Conservation (phyloP, 2,113 vertebrate genomes). For the Tichodroma muraria region DNA sequence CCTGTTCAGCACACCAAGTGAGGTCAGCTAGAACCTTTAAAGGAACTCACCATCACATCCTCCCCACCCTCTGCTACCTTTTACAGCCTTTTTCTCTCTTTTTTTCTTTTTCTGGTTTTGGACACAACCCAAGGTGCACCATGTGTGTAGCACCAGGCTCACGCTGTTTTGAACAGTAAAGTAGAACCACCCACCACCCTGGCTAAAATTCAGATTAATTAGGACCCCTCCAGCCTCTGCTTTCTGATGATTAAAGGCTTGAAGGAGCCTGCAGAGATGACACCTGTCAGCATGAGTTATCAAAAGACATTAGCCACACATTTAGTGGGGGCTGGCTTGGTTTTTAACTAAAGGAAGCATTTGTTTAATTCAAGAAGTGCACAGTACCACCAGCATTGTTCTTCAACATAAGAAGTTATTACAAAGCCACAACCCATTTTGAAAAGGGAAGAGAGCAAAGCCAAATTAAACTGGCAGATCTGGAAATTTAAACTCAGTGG, state of each 20-base stretch:
- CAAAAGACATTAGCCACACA: not conserved
- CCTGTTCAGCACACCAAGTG: not conserved
- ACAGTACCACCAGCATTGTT: not conserved
- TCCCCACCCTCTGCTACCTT: not conserved
- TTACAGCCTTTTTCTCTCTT: not conserved
- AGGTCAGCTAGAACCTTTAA: not conserved
- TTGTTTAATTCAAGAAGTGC: not conserved
- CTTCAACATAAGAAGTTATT: not conserved
- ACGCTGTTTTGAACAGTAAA: not conserved
- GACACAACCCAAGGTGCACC: not conserved
- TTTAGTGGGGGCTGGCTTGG: not conserved
- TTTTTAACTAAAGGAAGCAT: not conserved
- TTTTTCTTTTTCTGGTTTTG: too few relatives aligned
- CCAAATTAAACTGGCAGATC: slow-evolving; percentile 18
- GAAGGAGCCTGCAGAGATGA: slow-evolving; percentile 25
- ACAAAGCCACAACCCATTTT: not conserved
- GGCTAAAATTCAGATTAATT: slow-evolving; percentile 36
- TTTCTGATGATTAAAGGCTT: slow-evolving; percentile 19
- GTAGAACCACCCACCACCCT: slow-evolving; percentile 10
- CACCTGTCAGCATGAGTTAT: slow-evolving; percentile 1
- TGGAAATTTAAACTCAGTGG: slow-evolving; percentile 19
- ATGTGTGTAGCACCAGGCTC: not conserved
- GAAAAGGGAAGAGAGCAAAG: not conserved
- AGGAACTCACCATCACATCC: not conserved
- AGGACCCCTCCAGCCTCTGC: not conserved